Percentiles rank a stretch among this genome's conserved stretches.
Evolutionary conservation across 2,113 vertebrate species (phyloP).

Genomic region (Paracanthobrama guichenoti): DNA sequence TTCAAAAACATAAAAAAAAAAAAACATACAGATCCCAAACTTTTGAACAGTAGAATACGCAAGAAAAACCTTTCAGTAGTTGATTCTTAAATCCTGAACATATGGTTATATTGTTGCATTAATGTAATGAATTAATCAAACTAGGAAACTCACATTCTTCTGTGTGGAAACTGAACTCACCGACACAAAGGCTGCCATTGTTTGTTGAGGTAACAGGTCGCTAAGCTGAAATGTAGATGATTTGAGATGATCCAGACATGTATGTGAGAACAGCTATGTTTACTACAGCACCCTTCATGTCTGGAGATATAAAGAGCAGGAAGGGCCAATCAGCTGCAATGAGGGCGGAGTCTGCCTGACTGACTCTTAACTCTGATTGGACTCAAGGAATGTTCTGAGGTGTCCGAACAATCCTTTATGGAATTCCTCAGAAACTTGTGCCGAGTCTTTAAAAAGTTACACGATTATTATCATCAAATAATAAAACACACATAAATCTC

Average conservation of each 20-base stretch:
- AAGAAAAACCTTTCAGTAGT: neutral
- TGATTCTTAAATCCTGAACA: neutral
- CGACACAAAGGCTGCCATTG: conserved; percentile 60
- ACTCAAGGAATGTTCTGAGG: neutral
- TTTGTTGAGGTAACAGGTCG: conserved; percentile 39
- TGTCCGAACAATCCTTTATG: neutral
- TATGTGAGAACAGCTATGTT: conserved; percentile 52
- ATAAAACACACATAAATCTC: neutral
- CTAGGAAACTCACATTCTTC: neutral
- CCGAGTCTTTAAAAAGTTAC: neutral
- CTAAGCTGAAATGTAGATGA: neutral
- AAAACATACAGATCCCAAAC: neutral
- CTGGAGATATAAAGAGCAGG: conserved; percentile 33
- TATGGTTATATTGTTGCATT: neutral
- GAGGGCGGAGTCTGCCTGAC: conserved; percentile 54
- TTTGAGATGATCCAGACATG: conserved; percentile 14
- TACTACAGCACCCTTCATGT: conserved; percentile 52
- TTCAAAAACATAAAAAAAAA: neutral
- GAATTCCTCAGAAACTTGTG: neutral
- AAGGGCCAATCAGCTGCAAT: conserved; percentile 58
- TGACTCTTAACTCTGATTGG: conserved; percentile 22
- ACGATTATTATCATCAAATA: neutral
- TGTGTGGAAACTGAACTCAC: conserved; percentile 43
- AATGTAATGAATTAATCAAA: neutral
- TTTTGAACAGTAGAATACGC: neutral